phyloP scores from a whole-genome alignment of 1,140 invertebrate genomes.

The Diachasma alloeum region DNA sequence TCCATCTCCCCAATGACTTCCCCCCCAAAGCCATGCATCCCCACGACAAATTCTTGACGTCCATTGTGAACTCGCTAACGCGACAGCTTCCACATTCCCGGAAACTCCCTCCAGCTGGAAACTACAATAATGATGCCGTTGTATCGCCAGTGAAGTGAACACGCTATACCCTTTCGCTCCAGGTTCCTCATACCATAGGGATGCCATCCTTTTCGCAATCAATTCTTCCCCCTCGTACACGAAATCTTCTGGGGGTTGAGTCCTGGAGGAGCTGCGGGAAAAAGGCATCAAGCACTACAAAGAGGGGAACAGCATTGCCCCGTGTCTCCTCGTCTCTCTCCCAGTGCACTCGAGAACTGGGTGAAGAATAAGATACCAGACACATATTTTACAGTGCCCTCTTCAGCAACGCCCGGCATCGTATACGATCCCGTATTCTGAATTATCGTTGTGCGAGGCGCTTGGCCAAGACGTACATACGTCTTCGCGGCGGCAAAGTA shows the following conservation, averaged over 20 bases:
- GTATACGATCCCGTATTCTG: slow-evolving; percentile 37
- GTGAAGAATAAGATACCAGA: slow-evolving; percentile 65
- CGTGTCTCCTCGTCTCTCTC: neutral
- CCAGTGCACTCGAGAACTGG: slow-evolving; percentile 42
- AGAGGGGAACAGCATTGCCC: too few species aligned
- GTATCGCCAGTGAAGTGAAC: slow-evolving; percentile 40
- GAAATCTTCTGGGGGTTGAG: neutral
- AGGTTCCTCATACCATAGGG: neutral
- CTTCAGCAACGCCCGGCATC: slow-evolving; percentile 34
- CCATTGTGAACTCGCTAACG: slow-evolving; percentile 45
- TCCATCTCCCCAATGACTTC: too few species aligned
- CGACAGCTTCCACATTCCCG: slow-evolving; percentile 53
- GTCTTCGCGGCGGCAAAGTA: slow-evolving; percentile 27
- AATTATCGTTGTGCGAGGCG: slow-evolving; percentile 36
- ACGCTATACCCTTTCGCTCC: slow-evolving; percentile 54
- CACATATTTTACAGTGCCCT: slow-evolving; percentile 56
- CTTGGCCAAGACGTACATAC: slow-evolving; percentile 39
- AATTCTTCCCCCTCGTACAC: too few species aligned
- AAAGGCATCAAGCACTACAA: too few species aligned
- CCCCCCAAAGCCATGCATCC: too few species aligned
- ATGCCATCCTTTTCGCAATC: too few species aligned
- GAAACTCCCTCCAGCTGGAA: slow-evolving; percentile 20
- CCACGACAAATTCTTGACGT: neutral
- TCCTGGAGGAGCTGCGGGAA: neutral
- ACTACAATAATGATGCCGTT: too few species aligned